These are phyloP conservation scores for Rhincodon typus DNA, from an alignment of 2,797 vertebrate genomes.

Conservation along the genomic window DNA sequence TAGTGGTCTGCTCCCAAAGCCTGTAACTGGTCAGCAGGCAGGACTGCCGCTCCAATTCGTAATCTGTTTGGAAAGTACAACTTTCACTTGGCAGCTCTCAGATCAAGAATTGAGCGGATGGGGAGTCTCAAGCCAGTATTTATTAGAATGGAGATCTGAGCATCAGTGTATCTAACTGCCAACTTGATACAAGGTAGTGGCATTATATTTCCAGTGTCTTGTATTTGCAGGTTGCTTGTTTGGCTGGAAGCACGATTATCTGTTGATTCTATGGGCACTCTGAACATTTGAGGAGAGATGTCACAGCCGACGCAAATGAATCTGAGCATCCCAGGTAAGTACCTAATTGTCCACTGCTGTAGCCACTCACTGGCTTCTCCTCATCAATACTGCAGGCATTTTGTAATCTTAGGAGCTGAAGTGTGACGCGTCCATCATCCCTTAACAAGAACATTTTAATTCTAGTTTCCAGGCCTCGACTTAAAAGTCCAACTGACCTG, in stretches of 20 bases:
- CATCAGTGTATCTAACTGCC: neutral
- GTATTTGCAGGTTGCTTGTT: neutral
- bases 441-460: neutral
- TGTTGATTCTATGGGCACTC: neutral
- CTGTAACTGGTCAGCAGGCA: neutral
- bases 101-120: neutral
- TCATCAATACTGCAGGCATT: neutral
- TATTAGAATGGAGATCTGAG: no score
- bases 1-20: no score
- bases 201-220: neutral
- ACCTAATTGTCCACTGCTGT: neutral
- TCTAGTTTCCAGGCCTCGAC: no score
- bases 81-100: neutral
- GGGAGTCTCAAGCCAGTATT: neutral
- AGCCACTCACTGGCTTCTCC: no score
- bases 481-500: neutral
- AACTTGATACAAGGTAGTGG: neutral
- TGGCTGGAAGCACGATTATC: neutral
- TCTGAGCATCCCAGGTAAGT: slow-evolving; percentile 80
- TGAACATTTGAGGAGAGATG: slow-evolving; percentile 57
- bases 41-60: neutral
- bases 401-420: neutral
- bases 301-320: slow-evolving; percentile 79
- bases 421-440: neutral
- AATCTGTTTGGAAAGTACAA: neutral